A percentile compares a stretch with the other conserved stretches of the same genome.
phyloP scores from a whole-genome alignment of 2,888 invertebrate species.

The Tetropium fuscum region DNA sequence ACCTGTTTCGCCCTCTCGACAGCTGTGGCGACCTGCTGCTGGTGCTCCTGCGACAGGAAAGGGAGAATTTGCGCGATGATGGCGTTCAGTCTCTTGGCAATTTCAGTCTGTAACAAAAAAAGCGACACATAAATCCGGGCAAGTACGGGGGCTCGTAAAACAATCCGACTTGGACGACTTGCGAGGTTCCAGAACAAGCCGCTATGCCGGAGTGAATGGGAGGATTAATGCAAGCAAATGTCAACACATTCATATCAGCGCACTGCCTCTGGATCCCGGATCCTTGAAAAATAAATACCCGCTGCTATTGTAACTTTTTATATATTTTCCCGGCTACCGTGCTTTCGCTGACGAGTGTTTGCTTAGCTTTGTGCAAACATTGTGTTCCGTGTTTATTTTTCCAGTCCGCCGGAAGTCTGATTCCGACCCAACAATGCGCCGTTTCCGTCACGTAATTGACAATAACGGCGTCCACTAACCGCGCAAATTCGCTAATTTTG shows the following conservation, averaged over 20 bases:
- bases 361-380: constrained; percentile 60
- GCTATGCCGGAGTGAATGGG: constrained; percentile 35
- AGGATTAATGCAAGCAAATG: constrained; percentile 48
- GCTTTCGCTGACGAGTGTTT: constrained; percentile 62
- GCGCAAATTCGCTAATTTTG: too few relatives aligned
- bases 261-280: constrained; percentile 48
- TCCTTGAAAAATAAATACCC: constrained; percentile 56
- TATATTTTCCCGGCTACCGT: constrained; percentile 52
- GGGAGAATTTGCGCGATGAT: constrained; percentile 97
- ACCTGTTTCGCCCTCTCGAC: constrained; percentile 98
- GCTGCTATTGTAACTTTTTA: constrained; percentile 55
- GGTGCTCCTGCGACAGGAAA: constrained; percentile 96
- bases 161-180: constrained; percentile 6
- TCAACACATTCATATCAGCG: constrained; percentile 53
- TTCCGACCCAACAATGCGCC: constrained; percentile 42
- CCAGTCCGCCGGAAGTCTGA: constrained; percentile 59
- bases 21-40: constrained; percentile 95
- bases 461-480: constrained; percentile 38
- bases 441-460: constrained; percentile 51
- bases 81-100: constrained; percentile 96
- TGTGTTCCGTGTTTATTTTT: constrained; percentile 61
- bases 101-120: constrained; percentile 89
- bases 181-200: constrained; percentile 18
- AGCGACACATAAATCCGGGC: constrained; percentile 1
- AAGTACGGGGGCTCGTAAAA: constrained; percentile 3